A percentile compares a stretch with the other conserved stretches of the same genome.
Conservation (phyloP, 1,140 invertebrate genomes). For the Drosophila subobscura region DNA sequence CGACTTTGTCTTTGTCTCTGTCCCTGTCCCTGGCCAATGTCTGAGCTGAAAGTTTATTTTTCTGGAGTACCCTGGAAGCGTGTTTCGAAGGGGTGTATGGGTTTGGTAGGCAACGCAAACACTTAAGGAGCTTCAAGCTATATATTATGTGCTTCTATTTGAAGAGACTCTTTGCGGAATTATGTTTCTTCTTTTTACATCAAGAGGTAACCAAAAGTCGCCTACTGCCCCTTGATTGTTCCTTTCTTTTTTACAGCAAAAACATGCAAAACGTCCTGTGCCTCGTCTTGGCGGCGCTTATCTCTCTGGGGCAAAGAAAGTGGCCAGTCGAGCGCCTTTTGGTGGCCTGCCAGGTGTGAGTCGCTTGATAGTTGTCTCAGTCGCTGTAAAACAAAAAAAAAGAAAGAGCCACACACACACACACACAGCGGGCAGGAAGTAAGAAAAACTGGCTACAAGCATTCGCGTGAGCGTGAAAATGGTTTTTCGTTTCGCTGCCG, state of each 20-base stretch:
- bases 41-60: background rate
- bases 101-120: background rate
- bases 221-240: background rate
- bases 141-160: too few species aligned
- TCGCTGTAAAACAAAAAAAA: constrained; percentile 21
- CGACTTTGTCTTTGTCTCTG: background rate
- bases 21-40: constrained; percentile 4
- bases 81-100: background rate
- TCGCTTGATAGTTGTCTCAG: constrained; percentile 70
- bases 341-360: constrained; percentile 70
- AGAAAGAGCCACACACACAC: constrained; percentile 12
- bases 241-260: background rate
- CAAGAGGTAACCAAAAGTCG: background rate
- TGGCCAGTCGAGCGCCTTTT: constrained; percentile 34
- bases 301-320: constrained; percentile 40
- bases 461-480: constrained; percentile 80
- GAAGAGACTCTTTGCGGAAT: too few species aligned
- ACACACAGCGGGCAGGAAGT: constrained; percentile 39
- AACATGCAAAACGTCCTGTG: constrained; percentile 60
- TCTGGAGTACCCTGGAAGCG: background rate
- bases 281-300: constrained; percentile 57
- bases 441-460: constrained; percentile 71
- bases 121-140: too few species aligned
- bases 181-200: background rate
- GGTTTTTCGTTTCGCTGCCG: constrained; percentile 70